Evolutionary conservation across 1,140 invertebrate species (phyloP).

Genomic region (Ridgeia piscesae): DNA sequence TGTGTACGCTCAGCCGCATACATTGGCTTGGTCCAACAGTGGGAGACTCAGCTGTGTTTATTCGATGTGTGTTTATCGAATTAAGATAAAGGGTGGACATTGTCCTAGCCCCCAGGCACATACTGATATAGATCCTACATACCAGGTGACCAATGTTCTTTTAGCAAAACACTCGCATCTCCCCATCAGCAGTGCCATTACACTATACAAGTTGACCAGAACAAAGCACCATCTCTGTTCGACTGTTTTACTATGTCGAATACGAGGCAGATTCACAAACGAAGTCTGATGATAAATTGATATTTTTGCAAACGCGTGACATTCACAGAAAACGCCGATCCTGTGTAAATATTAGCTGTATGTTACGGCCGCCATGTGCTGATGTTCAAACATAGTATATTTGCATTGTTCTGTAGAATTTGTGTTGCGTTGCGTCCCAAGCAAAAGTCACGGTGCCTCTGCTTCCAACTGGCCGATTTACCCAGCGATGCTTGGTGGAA

Average conservation of each 20-base stretch:
- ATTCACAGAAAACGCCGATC: not conserved
- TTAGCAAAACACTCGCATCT: too few species aligned
- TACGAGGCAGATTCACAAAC: not conserved
- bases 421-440: not conserved
- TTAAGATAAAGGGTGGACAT: too few species aligned
- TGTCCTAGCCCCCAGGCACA: too few species aligned
- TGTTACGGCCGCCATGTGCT: not conserved
- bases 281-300: not conserved
- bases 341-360: not conserved
- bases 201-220: not conserved
- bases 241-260: not conserved
- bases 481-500: too few species aligned
- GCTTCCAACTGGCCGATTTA: too few species aligned
- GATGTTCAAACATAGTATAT: not conserved
- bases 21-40: too few species aligned
- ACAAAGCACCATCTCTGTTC: not conserved
- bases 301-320: not conserved
- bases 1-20: too few species aligned
- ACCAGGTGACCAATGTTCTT: too few species aligned
- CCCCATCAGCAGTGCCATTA: not conserved
- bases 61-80: too few species aligned
- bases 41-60: too few species aligned
- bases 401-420: not conserved
- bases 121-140: too few species aligned
- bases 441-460: too few species aligned